These are phyloP conservation scores for Lates calcarifer DNA, from an alignment of 2,113 vertebrate species.

Conservation along the genomic window DNA sequence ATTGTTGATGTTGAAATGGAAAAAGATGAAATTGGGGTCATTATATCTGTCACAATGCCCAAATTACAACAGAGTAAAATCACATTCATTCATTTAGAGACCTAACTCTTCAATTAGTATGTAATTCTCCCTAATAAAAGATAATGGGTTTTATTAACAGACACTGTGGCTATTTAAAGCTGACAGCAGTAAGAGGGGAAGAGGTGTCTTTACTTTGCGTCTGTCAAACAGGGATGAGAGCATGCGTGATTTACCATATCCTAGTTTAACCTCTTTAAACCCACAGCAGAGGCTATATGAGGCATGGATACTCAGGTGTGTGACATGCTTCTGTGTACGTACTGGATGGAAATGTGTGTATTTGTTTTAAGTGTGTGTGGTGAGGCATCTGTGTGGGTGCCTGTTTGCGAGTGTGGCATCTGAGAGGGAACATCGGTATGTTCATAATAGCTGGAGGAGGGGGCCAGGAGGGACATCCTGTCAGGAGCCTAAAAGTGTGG, in stretches of 20 bases:
- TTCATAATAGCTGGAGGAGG: slow-evolving; percentile 39
- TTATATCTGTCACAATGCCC: slow-evolving; percentile 15
- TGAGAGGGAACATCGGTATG: slow-evolving; percentile 27
- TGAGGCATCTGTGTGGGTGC: background rate
- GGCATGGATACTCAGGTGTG: background rate
- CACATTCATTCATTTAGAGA: slow-evolving; percentile 6
- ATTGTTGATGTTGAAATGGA: background rate
- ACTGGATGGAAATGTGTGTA: background rate
- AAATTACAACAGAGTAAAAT: slow-evolving; percentile 26
- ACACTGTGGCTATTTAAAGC: slow-evolving; percentile 14
- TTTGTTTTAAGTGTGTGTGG: slow-evolving; percentile 17
- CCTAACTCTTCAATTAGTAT: slow-evolving; percentile 16
- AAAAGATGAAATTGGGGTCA: slow-evolving; percentile 13
- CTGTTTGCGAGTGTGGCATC: slow-evolving; percentile 14
- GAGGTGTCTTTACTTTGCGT: slow-evolving; percentile 10
- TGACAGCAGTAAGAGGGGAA: slow-evolving; percentile 22
- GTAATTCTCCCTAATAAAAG: slow-evolving; percentile 20
- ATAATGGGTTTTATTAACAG: slow-evolving; percentile 29
- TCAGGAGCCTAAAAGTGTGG: slow-evolving; percentile 41
- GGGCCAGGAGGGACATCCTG: slow-evolving; percentile 32
- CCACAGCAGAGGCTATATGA: slow-evolving; percentile 24
- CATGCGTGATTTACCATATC: slow-evolving; percentile 44
- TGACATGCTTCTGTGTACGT: background rate
- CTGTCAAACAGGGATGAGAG: slow-evolving; percentile 28
- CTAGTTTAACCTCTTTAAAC: slow-evolving; percentile 15